Evolutionary conservation across 2,888 invertebrate genomes (phyloP).

Genomic region (Scaeva pyrastri): DNA sequence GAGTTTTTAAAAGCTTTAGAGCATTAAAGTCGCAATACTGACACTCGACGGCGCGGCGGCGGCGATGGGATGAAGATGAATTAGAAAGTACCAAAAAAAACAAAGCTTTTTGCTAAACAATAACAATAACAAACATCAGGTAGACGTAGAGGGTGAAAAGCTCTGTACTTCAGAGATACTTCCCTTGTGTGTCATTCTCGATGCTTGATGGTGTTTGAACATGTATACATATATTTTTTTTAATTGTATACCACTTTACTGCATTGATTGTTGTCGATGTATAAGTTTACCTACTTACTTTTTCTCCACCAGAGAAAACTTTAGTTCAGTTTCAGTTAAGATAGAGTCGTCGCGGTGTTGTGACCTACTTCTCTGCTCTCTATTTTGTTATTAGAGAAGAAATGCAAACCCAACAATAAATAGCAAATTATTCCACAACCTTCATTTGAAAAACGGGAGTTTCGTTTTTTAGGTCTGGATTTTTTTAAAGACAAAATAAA

Average conservation of each 20-base stretch:
- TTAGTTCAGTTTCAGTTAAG: constrained; percentile 56
- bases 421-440: not conserved
- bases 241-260: constrained; percentile 55
- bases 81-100: too few species aligned
- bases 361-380: constrained; percentile 68
- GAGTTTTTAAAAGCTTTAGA: too few species aligned
- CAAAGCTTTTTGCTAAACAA: not conserved
- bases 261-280: constrained; percentile 10
- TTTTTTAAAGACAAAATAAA: not conserved
- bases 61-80: too few species aligned
- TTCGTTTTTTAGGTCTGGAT: not conserved
- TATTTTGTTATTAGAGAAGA: constrained; percentile 48
- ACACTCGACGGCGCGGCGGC: too few species aligned
- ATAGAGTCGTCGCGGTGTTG: constrained; percentile 71
- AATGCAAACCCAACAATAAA: constrained; percentile 38
- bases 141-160: constrained; percentile 59
- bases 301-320: constrained; percentile 57
- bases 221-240: constrained; percentile 42
- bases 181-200: constrained; percentile 28
- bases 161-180: constrained; percentile 47
- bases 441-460: constrained; percentile 18
- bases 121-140: constrained; percentile 7
- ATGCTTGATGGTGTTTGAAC: constrained; percentile 20
- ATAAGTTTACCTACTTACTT: constrained; percentile 45
- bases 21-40: too few species aligned